phyloP scores from a whole-genome alignment of 30 jellyfish, hydroid and myxozoan species.

The Hydractinia symbiolongicarpus region DNA sequence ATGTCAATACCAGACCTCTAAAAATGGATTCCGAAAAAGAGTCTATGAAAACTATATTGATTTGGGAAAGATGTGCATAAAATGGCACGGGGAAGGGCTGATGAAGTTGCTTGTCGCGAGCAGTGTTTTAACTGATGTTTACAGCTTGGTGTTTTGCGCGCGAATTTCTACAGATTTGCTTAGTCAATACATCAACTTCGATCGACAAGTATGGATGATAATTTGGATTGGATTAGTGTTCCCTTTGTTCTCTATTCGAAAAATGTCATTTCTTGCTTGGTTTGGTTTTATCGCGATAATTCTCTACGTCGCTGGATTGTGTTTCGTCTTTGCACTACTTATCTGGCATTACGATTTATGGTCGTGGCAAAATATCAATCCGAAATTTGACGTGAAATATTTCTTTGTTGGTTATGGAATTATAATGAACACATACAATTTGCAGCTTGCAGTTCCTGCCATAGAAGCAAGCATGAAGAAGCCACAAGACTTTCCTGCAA shows the following conservation, averaged over 20 bases:
- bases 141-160: constrained; percentile 41
- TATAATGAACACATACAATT: constrained; percentile 26
- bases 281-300: constrained; percentile 39
- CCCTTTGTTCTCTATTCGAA: constrained; percentile 50
- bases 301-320: constrained; percentile 15
- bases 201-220: constrained; percentile 26
- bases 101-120: constrained; percentile 42
- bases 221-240: constrained; percentile 46
- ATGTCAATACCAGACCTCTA: constrained; percentile 56
- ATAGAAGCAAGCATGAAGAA: constrained; percentile 69
- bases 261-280: constrained; percentile 63
- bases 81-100: constrained; percentile 33
- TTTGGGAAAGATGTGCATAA: constrained; percentile 39
- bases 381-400: background rate
- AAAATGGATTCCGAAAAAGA: constrained; percentile 41
- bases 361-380: constrained; percentile 25
- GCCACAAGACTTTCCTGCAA: constrained; percentile 33
- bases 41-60: constrained; percentile 45
- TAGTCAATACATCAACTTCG: background rate
- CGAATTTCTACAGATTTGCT: constrained; percentile 41
- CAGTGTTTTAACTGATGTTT: constrained; percentile 45
- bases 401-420: constrained; percentile 57
- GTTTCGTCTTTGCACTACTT: constrained; percentile 12
- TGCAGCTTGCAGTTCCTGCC: constrained; percentile 56
- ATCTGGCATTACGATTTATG: constrained; percentile 25